A percentile compares a stretch with the other conserved stretches of the same genome.
Evolutionary conservation across 2,888 invertebrate species (phyloP).

Genomic region (Sinopyrophorus schimmeli): DNA sequence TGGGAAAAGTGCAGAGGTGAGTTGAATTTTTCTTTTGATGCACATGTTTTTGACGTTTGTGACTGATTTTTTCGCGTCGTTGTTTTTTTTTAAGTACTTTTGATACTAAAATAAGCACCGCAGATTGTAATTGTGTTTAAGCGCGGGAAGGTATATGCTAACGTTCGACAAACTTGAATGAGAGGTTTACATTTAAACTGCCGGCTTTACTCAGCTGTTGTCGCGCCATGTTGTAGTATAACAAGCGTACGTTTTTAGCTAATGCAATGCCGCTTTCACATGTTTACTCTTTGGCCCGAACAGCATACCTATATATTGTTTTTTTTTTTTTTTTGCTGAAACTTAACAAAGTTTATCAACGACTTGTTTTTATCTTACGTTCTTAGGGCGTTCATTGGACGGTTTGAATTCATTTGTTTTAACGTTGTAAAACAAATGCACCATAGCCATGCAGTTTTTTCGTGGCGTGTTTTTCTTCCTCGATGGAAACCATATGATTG

Average conservation of each 20-base stretch:
- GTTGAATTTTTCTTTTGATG: conserved; percentile 38
- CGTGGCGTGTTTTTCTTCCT: neutral
- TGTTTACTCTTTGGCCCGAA: conserved; percentile 15
- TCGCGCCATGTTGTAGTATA: conserved; percentile 33
- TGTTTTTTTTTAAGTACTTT: conserved; percentile 3
- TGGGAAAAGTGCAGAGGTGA: conserved; percentile 58
- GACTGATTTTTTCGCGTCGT: conserved; percentile 14
- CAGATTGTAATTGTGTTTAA: conserved; percentile 14
- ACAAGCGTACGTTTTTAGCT: conserved; percentile 32
- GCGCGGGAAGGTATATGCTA: conserved; percentile 20
- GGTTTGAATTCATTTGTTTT: neutral
- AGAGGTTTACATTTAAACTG: conserved; percentile 29
- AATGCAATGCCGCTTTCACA: conserved; percentile 25
- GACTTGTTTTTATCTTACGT: conserved; percentile 2
- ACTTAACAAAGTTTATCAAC: too few species aligned
- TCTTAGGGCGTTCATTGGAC: neutral
- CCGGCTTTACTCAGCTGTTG: conserved; percentile 37
- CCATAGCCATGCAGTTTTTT: neutral
- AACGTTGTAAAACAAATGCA: neutral
- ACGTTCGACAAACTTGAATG: conserved; percentile 25
- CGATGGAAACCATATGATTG: conserved; percentile 28
- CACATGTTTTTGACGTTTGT: conserved; percentile 53
- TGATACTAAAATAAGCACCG: too few species aligned
- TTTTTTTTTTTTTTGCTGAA: too few species aligned
- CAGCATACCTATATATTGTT: too few species aligned